These are phyloP conservation scores for Petrocephalus sullivani DNA, from an alignment of 2,797 vertebrate genomes.

Conservation along the genomic window DNA sequence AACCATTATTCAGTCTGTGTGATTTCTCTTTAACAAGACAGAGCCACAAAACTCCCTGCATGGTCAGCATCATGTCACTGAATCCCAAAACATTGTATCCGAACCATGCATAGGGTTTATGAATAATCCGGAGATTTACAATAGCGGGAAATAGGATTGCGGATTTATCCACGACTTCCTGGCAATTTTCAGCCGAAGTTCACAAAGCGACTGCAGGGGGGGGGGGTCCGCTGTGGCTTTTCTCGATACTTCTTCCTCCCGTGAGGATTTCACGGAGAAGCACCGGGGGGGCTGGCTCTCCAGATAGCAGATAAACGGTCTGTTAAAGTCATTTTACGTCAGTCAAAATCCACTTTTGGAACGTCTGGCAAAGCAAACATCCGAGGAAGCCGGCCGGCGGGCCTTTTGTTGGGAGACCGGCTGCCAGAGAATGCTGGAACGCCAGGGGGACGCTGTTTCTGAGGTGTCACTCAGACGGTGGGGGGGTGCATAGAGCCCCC, in stretches of 20 bases:
- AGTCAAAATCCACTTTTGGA: slow-evolving; percentile 32
- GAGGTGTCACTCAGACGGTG: background rate
- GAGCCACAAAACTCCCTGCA: slow-evolving; percentile 7
- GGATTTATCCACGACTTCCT: slow-evolving; percentile 29
- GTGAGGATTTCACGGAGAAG: background rate
- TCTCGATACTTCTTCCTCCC: slow-evolving; percentile 1
- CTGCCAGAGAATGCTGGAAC: slow-evolving; percentile 18
- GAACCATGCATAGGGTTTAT: slow-evolving; percentile 22
- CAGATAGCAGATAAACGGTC: slow-evolving; percentile 34
- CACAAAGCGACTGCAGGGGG: slow-evolving; percentile 43
- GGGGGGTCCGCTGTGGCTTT: slow-evolving; percentile 37
- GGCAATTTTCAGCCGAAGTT: slow-evolving; percentile 46
- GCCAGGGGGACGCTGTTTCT: background rate
- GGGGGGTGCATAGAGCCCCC: background rate
- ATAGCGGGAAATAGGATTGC: slow-evolving; percentile 31
- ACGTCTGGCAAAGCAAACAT: slow-evolving; percentile 36
- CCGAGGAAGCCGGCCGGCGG: slow-evolving; percentile 21
- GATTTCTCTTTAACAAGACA: slow-evolving; percentile 21
- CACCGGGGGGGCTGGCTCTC: slow-evolving; percentile 21
- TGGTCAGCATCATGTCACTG: slow-evolving; percentile 24
- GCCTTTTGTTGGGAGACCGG: slow-evolving; percentile 26
- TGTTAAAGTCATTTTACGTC: slow-evolving; percentile 43
- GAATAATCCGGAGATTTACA: slow-evolving; percentile 25
- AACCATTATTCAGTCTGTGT: background rate
- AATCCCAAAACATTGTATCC: slow-evolving; percentile 15